Evolutionary conservation across 2,113 vertebrate genomes (phyloP).

Genomic region (Notarius lentiginosus): DNA sequence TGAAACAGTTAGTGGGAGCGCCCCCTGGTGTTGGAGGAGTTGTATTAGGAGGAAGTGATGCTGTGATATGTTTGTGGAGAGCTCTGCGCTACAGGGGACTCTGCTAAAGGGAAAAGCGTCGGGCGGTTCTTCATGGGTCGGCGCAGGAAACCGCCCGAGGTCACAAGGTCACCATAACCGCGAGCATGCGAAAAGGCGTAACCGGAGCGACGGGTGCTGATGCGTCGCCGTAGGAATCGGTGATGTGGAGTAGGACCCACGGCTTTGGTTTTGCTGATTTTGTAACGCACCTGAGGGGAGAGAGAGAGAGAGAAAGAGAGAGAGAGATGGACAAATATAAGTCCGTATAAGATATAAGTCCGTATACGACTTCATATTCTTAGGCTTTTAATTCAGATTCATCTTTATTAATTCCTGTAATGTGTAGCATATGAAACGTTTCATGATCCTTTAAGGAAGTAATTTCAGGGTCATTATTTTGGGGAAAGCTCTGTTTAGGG

Average conservation of each 20-base stretch:
- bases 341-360: no score
- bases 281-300: slow-evolving; percentile 74
- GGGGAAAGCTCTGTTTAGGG: no score
- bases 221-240: slow-evolving; percentile 58
- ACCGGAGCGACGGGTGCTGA: slow-evolving; percentile 81
- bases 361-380: not conserved
- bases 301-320: not conserved
- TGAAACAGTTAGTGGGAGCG: not conserved
- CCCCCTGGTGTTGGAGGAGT: slow-evolving; percentile 14
- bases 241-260: slow-evolving; percentile 59
- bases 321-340: not conserved
- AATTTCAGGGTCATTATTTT: not conserved
- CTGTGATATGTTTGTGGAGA: slow-evolving; percentile 68
- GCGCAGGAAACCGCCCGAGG: slow-evolving; percentile 76
- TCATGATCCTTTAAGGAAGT: not conserved
- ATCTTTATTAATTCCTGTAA: not conserved
- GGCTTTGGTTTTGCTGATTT: slow-evolving; percentile 73
- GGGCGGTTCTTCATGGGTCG: slow-evolving; percentile 55
- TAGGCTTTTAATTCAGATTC: not conserved
- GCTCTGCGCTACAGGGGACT: slow-evolving; percentile 59
- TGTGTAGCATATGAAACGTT: not conserved
- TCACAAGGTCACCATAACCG: slow-evolving; percentile 90
- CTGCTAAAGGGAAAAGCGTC: slow-evolving; percentile 48
- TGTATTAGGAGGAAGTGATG: slow-evolving; percentile 47
- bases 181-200: slow-evolving; percentile 94